A percentile compares a stretch with the other conserved stretches of the same genome.
Evolutionary conservation across 2,113 vertebrate species (phyloP).

Genomic region (Gnathonemus echidnorhynchus): DNA sequence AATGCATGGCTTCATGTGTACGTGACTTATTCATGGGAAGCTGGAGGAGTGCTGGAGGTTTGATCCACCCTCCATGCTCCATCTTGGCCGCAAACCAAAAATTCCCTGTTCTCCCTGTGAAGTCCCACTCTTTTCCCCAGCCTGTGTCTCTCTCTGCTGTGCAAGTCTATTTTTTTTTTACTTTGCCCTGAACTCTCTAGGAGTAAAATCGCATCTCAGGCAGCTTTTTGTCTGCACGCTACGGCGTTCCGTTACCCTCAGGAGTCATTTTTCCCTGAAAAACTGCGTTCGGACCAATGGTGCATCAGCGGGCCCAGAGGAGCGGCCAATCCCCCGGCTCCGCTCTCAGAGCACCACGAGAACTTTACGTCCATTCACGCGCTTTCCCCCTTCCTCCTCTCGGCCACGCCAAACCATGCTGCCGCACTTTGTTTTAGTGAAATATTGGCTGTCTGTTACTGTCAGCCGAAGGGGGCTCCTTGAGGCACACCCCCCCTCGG

Average conservation of each 20-base stretch:
- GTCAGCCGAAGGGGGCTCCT: slow-evolving; percentile 65
- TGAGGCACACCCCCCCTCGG: slow-evolving; percentile 11
- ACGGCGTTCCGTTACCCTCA: background rate
- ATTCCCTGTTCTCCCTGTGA: background rate
- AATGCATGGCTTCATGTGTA: background rate
- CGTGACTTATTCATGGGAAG: background rate
- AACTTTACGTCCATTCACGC: slow-evolving; percentile 26
- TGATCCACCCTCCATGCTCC: background rate
- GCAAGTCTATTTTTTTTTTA: background rate
- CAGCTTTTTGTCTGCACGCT: background rate
- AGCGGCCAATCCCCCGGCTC: slow-evolving; percentile 42
- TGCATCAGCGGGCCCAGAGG: slow-evolving; percentile 45
- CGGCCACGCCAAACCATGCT: slow-evolving; percentile 64
- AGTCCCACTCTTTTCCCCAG: background rate
- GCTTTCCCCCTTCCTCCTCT: slow-evolving; percentile 15
- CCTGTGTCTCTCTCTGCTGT: background rate
- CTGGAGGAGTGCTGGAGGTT: background rate
- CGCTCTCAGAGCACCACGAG: slow-evolving; percentile 13
- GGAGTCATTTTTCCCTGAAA: slow-evolving; percentile 14
- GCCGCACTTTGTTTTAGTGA: slow-evolving; percentile 89
- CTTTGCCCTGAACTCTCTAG: background rate
- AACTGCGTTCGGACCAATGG: slow-evolving; percentile 24
- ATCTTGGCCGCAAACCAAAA: background rate
- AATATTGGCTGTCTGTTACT: slow-evolving; percentile 77
- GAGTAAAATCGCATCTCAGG: background rate